These are phyloP conservation scores for Drosophila buzzatii DNA, from an alignment of 2,888 invertebrate genomes.

Conservation along the genomic window DNA sequence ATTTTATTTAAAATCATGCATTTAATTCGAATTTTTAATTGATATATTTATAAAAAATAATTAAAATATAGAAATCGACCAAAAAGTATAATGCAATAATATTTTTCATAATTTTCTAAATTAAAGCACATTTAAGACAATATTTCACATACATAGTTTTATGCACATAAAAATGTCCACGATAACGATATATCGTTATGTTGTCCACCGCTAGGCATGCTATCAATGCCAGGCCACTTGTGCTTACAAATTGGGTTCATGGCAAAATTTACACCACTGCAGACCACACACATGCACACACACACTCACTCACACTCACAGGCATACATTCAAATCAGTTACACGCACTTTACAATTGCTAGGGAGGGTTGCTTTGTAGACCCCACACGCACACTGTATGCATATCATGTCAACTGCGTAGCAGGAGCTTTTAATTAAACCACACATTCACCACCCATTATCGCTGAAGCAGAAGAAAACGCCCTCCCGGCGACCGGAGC, in stretches of 20 bases:
- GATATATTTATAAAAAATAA: neutral
- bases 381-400: constrained; percentile 8
- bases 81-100: neutral
- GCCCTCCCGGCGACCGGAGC: constrained; percentile 7
- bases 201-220: constrained; percentile 36
- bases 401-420: constrained; percentile 40
- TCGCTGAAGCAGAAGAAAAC: constrained; percentile 31
- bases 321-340: constrained; percentile 35
- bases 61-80: neutral
- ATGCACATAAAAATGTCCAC: neutral
- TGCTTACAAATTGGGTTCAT: constrained; percentile 68
- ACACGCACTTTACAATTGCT: constrained; percentile 53
- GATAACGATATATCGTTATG: constrained; percentile 6
- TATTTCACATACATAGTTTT: neutral
- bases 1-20: too few relatives aligned
- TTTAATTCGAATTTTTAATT: neutral
- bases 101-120: neutral
- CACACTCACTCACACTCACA: neutral
- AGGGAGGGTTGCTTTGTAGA: constrained; percentile 43
- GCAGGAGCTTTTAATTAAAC: constrained; percentile 70
- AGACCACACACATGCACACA: constrained; percentile 36
- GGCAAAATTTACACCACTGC: constrained; percentile 56
- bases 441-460: constrained; percentile 51
- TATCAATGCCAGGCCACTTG: constrained; percentile 61
- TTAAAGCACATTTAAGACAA: neutral